Base-by-base conservation (phyloP, 2,113 vertebrate species). In the Nematolebias whitei region DNA sequence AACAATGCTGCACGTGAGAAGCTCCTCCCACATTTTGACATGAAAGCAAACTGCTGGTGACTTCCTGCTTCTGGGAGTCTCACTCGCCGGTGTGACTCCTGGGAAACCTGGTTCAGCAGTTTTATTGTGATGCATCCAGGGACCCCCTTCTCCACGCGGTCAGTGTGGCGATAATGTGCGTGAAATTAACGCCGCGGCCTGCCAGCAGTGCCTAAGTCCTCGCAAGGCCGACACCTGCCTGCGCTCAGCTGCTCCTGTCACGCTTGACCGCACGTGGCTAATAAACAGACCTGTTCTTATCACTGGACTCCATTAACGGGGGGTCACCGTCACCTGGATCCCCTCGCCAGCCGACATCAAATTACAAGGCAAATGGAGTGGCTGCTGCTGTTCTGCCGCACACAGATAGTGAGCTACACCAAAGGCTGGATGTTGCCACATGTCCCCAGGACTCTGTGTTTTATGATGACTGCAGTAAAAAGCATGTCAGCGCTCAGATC, bases 341-440 rank as follows among this genome's bases (percentile, higher is more conserved):
- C 32, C 86, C 76, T 83, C 64, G 60, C 83, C 38, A 68, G 77
- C 68, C 68, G 68, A 75, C 79, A 68, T 84, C 82, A 79, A 91
- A 90, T 90, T 88, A 84, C 89, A 85, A 89, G 82, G 87, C 87
- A 87, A 87, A 87, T 89, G 86, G 87, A 91, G 89, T 88, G 85
- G 80, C 22, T 88, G 90, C 83, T 85, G 79, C 86, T 86, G 75
- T 86, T 87, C 84, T 83, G 87, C 82, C 82, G 67, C 90, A 83
- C 77, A 66, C 75, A 77, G 85, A 85, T 79, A 83, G 83, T 87
- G 90, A 87, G 85, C 89, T 85, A 87, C 87, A 88, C 87, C 85
- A 80, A 83, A 76, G 82, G 86, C 85, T 80, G 76, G 80, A 85
- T 87, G 90, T 89, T 89, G 85, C 87, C 88, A 79, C 83, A 74